Conservation (phyloP, 2,113 vertebrate genomes). For the Hucho hucho region DNA sequence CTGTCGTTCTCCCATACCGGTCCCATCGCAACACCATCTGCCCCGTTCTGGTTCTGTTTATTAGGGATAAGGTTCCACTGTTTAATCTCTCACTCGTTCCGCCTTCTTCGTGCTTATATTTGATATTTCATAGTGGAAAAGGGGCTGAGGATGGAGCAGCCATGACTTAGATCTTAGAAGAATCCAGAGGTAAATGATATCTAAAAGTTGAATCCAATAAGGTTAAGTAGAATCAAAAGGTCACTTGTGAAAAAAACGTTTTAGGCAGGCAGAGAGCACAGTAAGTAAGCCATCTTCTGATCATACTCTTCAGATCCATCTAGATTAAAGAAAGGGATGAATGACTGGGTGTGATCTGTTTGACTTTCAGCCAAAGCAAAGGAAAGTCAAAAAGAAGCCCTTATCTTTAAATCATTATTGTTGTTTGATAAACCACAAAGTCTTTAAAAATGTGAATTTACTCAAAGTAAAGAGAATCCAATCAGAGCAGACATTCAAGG, state of each 20-base stretch:
- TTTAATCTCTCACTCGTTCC: background rate
- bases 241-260: background rate
- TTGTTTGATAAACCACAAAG: background rate
- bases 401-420: background rate
- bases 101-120: background rate
- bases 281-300: background rate
- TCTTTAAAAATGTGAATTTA: background rate
- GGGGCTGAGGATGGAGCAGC: background rate
- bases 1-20: background rate
- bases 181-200: background rate
- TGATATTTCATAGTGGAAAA: background rate
- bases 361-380: background rate
- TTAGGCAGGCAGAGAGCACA: background rate
- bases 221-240: background rate
- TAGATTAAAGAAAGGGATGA: background rate
- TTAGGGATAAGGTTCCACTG: background rate
- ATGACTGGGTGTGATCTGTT: background rate
- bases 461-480: background rate
- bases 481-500: background rate
- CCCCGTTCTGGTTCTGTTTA: background rate
- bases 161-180: background rate
- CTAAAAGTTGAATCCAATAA: background rate
- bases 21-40: slow-evolving; percentile 2
- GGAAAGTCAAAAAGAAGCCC: background rate
- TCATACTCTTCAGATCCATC: background rate